Base-by-base conservation (phyloP, 2,888 invertebrate genomes). In the Gasteruption jaculator region DNA sequence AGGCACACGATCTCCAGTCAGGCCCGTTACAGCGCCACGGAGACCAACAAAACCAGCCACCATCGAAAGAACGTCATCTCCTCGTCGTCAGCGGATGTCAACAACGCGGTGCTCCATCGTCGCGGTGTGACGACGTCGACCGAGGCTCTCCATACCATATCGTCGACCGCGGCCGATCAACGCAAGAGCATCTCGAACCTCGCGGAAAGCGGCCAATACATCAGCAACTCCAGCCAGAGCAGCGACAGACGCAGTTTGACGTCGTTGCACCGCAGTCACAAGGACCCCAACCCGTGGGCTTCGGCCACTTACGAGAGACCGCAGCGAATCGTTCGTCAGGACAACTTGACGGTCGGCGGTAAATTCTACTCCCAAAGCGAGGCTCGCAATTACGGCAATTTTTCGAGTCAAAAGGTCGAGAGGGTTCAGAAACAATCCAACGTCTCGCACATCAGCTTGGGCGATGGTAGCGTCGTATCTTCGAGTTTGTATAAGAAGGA, bases 131-230 rank as follows among this genome's bases (percentile, higher is more conserved):
- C 80, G 2, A 78, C 81, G 1, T 80, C 81, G 1, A 81, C 80
- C n/a, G 86, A 86, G 70, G 83, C 84, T 2, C 73, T 83, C 4
- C 86, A 86, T 60, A 80, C 83, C 1, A 83, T 81, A 7, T 73
- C 73, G 0, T 80, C 84, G 0, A 80, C 85, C 1, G 88, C 87
- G 12, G 82, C 87, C 16, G 84, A 86, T 48, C 87, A 87, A 68
- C 77, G 86, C 36, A 87, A 86, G 65, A 89, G 88, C 43, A 85
- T 89, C 45, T 81, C 82, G 16, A 89, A 89, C 62, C 74, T 90
- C 1, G 82, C 85, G 41, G 87, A 87, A 47, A 82, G 81, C 53
- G 82, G 82, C 7, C 80, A 82, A 56, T 82, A 80, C 56, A 79
- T 81, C 43, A 81, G 77, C 48, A 82, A 80, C 51, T 77, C 81